Evolutionary conservation across 37 sponge, comb jelly and placozoan species (phyloP).

Genomic region (Bolinopsis microptera): DNA sequence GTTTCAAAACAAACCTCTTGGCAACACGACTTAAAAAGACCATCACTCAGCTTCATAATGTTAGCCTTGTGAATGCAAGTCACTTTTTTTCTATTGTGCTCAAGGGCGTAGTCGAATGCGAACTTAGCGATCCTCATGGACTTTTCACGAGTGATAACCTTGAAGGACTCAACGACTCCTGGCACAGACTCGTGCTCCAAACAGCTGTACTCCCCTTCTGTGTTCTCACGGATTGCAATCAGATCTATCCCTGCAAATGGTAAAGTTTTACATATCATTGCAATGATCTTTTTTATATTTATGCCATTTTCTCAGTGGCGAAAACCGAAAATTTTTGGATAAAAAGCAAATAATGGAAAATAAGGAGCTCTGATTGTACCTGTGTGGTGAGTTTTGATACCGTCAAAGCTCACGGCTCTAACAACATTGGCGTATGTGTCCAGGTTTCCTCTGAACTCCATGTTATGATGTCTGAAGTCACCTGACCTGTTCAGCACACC

Average conservation of each 20-base stretch:
- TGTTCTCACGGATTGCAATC: conserved; percentile 96
- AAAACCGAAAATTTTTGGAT: too few relatives aligned
- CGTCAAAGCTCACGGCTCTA: conserved; percentile 79
- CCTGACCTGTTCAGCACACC: conserved; percentile 50
- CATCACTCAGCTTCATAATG: conserved; percentile 99
- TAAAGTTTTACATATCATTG: too few relatives aligned
- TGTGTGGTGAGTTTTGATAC: conserved; percentile 78
- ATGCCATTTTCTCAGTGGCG: too few relatives aligned
- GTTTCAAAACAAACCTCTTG: conserved; percentile 66
- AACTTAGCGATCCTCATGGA: conserved; percentile 91
- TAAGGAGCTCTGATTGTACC: too few relatives aligned
- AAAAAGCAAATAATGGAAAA: too few relatives aligned
- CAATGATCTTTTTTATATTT: too few relatives aligned
- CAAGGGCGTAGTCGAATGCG: conserved; percentile 95
- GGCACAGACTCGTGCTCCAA: conserved; percentile 94
- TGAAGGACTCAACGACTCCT: conserved; percentile 96
- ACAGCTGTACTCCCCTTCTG: conserved; percentile 99
- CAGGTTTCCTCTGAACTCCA: conserved; percentile 73
- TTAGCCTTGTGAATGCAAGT: conserved; percentile 99
- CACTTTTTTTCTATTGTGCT: conserved; percentile 80
- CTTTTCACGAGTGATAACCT: conserved; percentile 91
- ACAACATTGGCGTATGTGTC: conserved; percentile 96
- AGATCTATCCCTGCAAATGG: conserved; percentile 88
- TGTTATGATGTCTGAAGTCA: conserved; percentile 45
- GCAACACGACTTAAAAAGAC: conserved; percentile 89